Base-by-base conservation (phyloP, 2,113 vertebrate species). In the Circaetus cinerascens region DNA sequence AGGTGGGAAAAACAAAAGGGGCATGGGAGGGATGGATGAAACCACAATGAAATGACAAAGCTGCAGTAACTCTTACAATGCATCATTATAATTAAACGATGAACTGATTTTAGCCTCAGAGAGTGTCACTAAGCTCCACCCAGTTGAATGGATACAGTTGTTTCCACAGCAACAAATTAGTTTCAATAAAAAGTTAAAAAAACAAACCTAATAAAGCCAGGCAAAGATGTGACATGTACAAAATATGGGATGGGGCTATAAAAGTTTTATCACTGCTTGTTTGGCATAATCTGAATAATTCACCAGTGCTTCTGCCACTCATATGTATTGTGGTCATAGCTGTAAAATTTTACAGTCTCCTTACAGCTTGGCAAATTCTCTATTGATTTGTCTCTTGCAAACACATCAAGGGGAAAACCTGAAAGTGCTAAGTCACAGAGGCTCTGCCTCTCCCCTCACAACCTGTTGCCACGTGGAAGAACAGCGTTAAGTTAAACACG, bases 101-200 rank as follows among this genome's bases (percentile, higher is more conserved):
- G 23, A 95, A 66, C 74, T 20, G 75, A 76, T 82, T 46, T 92
- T n/a, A 83, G 26, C 30, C 32, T 68, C 15, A 26, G 51, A 85
- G 23, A 43, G 7, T 38, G 43, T 56, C 64, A 63, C 55, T 73
- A 75, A 91, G 55, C 82, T 92, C 75, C 96, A 86, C 82, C 78
- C 59, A 71, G 16, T 86, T 69, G 63, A 80, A 89, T 46, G 32
- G 46, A 84, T 67, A 43, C 13, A 25, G 30, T 40, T 43, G 72
- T 92, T 96, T 78, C 72, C 67, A 84, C 11, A 72, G 60, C 53
- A 81, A 95, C 72, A 71, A 83, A 88, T 84, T 30, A 74, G 51
- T 86, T 86, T 84, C 67, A 86, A 88, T 89, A 56, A 83, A 77
- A 95, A 77, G 43, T 89, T 81, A 32, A 80, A 96, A 69, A n/a